Base-by-base conservation (phyloP, 2,888 invertebrate genomes). In the Acronicta aceris region DNA sequence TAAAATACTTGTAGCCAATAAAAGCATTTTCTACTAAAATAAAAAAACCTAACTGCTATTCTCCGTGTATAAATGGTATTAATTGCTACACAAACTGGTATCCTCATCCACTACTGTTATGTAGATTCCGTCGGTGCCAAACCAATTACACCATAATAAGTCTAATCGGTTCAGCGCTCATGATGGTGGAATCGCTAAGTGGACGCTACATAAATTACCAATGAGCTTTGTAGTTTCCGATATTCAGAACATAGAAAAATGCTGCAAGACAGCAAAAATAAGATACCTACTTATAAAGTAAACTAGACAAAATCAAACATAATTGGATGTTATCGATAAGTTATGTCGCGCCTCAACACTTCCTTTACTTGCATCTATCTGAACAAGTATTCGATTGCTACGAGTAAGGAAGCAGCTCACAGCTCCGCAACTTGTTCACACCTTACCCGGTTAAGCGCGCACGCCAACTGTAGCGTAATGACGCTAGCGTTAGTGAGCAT, bases 381-480 rank as follows among this genome's bases (percentile, higher is more conserved):
- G 27, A 21, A 47, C 42, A 36, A 40, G 42, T 50, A 53, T 41
- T 27, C 12, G 5, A 30, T 5, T 3, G 21, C 27, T 17, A 38
- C 52, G 54, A 16, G 25, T 21, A 67, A 41, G 45, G 68, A 55
- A 52, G 33, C 41, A 55, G 42, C 49, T 42, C 41, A n/a, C 17
- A 27, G 30, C 51, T 51, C 6, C 48, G 66, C 48, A 46, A 56
- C 52, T 56, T 30, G 56, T 68, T 50, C 52, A 47, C 64, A 48
- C 59, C 52, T 47, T 51, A 62, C 49, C 52, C 57, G 57, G 47
- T 48, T 51, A 56, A 51, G 55, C 53, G 64, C 61, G 56, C 56
- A 50, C 51, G 33, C 46, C 67, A 38, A 64, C 70, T 78, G 72
- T 65, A 57, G 46, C 43, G 42, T 65, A 66, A 69, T 59, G 74